Conservation (phyloP, 1,140 invertebrate genomes). For the Drosophila triauraria region DNA sequence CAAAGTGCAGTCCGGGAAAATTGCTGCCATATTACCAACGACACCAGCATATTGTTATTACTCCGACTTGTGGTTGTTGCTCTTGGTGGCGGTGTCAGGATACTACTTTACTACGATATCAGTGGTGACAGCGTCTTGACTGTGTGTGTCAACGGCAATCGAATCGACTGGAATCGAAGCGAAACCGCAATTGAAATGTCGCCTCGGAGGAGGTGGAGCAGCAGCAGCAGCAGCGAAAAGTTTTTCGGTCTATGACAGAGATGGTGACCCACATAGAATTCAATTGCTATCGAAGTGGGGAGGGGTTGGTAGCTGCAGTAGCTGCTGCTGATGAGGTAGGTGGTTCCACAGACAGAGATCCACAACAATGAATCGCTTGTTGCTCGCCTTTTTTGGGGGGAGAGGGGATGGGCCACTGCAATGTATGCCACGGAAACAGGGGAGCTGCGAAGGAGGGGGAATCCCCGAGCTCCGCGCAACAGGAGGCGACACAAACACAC, state of each 20-base stretch:
- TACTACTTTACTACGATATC: conserved; percentile 34
- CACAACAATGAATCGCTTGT: conserved; percentile 58
- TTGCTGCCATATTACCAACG: conserved; percentile 78
- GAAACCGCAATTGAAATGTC: conserved; percentile 78
- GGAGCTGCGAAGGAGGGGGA: conserved; percentile 3
- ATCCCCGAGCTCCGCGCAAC: conserved; percentile 46
- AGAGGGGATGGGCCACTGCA: conserved; percentile 12
- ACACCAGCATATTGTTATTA: conserved; percentile 79
- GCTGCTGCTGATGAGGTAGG: conserved; percentile 5
- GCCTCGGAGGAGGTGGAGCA: conserved; percentile 38
- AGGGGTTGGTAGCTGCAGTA: too few species aligned
- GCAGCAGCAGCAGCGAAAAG: conserved; percentile 35
- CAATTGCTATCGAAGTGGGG: conserved; percentile 51
- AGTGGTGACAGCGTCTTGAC: conserved; percentile 63
- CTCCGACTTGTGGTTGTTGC: conserved; percentile 41
- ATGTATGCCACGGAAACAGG: conserved; percentile 12
- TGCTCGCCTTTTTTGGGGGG: conserved; percentile 52
- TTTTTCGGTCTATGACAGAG: conserved; percentile 47
- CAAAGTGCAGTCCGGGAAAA: conserved; percentile 69
- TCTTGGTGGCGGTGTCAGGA: conserved; percentile 24
- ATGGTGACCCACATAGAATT: conserved; percentile 68
- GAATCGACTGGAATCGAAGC: conserved; percentile 48
- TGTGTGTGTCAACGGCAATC: conserved; percentile 73
- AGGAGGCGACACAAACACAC: conserved; percentile 57
- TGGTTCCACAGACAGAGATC: conserved; percentile 3